These are phyloP conservation scores for Hydrophis major DNA, from an alignment of 2,797 vertebrate species.

Conservation along the genomic window DNA sequence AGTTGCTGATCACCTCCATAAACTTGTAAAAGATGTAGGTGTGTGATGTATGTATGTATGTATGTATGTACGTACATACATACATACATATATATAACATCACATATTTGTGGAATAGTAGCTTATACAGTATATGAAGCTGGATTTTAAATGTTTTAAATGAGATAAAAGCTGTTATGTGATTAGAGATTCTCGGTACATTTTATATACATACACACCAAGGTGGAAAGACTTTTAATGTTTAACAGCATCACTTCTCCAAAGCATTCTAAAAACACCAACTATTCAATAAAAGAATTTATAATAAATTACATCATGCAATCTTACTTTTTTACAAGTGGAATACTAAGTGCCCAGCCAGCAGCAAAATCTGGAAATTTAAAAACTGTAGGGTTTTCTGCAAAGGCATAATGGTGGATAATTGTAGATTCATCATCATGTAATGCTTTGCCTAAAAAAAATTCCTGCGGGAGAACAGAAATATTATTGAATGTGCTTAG, in stretches of 20 bases:
- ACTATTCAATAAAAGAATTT: conserved; percentile 5
- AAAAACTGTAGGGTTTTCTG: conserved; percentile 89
- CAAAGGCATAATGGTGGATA: conserved; percentile 98
- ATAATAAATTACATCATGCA: conserved; percentile 37
- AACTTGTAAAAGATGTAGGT: neutral
- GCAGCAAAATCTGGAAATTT: conserved; percentile 95
- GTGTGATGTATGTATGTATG: neutral
- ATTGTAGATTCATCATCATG: conserved; percentile 93
- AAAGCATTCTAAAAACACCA: conserved; percentile 6
- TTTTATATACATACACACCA: neutral
- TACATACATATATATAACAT: no score
- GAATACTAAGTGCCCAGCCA: conserved; percentile 89
- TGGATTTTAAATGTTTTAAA: neutral
- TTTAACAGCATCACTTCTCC: neutral
- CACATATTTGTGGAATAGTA: neutral
- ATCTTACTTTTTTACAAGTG: conserved; percentile 88
- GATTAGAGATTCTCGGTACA: neutral
- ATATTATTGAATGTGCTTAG: conserved; percentile 45
- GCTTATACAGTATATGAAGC: neutral
- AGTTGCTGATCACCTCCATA: neutral
- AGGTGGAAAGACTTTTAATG: neutral
- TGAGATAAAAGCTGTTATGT: neutral
- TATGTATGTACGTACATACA: no score
- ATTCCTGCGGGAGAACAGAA: conserved; percentile 79
- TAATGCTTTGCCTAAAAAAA: conserved; percentile 93